Evolutionary conservation across 2,797 vertebrate species (phyloP).

Genomic region (Lycodopsis pacificus): DNA sequence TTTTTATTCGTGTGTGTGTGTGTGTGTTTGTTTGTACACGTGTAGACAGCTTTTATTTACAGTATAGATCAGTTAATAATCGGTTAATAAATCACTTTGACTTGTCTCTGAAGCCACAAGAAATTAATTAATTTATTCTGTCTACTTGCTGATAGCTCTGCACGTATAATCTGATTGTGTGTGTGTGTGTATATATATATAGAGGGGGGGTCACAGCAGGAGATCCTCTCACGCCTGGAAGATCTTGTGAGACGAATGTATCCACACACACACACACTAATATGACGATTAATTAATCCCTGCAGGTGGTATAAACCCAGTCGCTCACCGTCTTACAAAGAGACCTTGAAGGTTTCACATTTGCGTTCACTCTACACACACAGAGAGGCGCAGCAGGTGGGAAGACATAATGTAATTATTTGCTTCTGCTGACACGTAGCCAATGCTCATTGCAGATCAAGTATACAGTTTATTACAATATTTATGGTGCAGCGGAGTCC

Average conservation of each 20-base stretch:
- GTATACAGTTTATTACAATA: constrained; percentile 25
- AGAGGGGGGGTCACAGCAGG: no score
- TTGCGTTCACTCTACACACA: constrained; percentile 49
- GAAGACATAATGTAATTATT: constrained; percentile 51
- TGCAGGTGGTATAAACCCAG: constrained; percentile 53
- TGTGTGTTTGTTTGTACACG: not conserved
- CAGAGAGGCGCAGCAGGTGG: constrained; percentile 50
- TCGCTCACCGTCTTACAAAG: constrained; percentile 8
- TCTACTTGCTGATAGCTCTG: not conserved
- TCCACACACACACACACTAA: constrained; percentile 17
- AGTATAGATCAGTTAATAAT: not conserved
- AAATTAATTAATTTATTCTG: constrained; percentile 19
- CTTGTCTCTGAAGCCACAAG: constrained; percentile 23
- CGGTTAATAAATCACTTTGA: constrained; percentile 30
- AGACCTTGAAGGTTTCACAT: constrained; percentile 51
- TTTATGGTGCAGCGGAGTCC: constrained; percentile 1
- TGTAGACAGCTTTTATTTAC: constrained; percentile 13
- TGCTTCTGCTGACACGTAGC: constrained; percentile 40
- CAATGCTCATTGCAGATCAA: constrained; percentile 37
- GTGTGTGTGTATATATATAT: not conserved
- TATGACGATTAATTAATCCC: constrained; percentile 49
- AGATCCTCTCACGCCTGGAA: constrained; percentile 31
- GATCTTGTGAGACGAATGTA: constrained; percentile 5
- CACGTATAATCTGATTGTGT: constrained; percentile 15
- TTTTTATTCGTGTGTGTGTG: constrained; percentile 30